Evolutionary conservation across 2,113 vertebrate species (phyloP), one percentile per base, ranked within the genome.

Genomic region (Regulus satrapa): DNA sequence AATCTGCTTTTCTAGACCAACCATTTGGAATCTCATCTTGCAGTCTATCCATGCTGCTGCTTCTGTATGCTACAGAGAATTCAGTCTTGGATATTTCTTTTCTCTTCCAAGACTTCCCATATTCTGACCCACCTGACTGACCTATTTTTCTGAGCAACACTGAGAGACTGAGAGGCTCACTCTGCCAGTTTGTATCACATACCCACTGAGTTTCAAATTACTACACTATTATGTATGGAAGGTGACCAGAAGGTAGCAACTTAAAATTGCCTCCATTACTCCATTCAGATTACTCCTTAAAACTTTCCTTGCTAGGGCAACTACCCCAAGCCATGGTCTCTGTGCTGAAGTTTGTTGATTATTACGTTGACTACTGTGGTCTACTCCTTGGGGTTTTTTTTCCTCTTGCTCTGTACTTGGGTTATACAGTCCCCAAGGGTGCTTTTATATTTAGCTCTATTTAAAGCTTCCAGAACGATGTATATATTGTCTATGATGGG

Each of bases 151-250:
- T 79, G 36, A 56, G 21, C 19, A 48, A 4, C 17, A 59, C 18
- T 8, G 20, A 52, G 29, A 71, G 26, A 43, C 20, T 5, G 25
- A n/a, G 9, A 48, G 49, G 41, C 25, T 76, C 18, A 18, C 10
- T 9, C 9, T 54, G 49, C 8, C 93, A 58, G 26, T 32, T 56
- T 80, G 8, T 8, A 9, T 20, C 62, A 58, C 26, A 12, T 12
- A 38, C 38, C 25, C 26, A 32, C 10, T 7, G 55, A n/a, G 24
- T 66, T 89, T 59, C 61, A 43, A 55, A 41, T 64, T 38, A 51
- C 40, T 15, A n/a, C 8, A 32, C 8, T 61, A 84, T n/a, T 32
- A 52, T 0, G 0, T 45, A 32, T 16, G 34, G 48, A 63, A 59
- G 41, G 21, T 61, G 49, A 56, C 20, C 58, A 84, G 38, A 64